Conservation (phyloP, 2,797 vertebrate genomes). For the Poecilia gillii region DNA sequence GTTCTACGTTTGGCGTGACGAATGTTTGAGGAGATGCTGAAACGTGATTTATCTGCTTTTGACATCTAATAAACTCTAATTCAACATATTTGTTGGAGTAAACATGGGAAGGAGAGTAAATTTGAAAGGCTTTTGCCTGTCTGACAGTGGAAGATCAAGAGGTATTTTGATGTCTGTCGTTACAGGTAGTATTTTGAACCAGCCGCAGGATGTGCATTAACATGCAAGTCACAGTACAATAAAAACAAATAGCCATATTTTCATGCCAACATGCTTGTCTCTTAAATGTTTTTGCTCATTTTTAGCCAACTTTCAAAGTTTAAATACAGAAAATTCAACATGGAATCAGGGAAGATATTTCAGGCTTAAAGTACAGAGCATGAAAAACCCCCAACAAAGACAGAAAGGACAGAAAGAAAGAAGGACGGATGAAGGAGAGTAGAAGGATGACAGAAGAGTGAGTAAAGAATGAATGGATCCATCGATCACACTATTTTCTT, state of each 20-base stretch:
- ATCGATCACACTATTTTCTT: not conserved
- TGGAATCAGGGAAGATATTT: not conserved
- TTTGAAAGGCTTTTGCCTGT: not conserved
- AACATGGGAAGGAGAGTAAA: not conserved
- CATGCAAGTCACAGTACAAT: not conserved
- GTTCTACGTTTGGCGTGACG: constrained; percentile 23
- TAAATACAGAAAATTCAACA: not conserved
- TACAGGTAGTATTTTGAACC: not conserved
- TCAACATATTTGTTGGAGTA: not conserved
- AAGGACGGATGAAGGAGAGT: not conserved
- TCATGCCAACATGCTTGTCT: not conserved
- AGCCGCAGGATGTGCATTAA: not conserved
- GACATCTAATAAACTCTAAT: not conserved
- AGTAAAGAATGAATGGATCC: not conserved
- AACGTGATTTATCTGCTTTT: constrained; percentile 1
- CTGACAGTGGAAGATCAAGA: not conserved
- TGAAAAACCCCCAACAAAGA: not conserved
- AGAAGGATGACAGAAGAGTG: not conserved
- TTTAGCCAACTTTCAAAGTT: not conserved
- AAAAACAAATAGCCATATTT: constrained; percentile 1
- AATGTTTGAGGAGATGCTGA: constrained; percentile 10
- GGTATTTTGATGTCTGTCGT: not conserved
- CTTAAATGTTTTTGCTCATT: not conserved
- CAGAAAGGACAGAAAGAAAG: not conserved
- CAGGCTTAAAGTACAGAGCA: not conserved